Evolutionary conservation across 2,113 vertebrate genomes (phyloP).

Genomic region (Tursiops truncatus): DNA sequence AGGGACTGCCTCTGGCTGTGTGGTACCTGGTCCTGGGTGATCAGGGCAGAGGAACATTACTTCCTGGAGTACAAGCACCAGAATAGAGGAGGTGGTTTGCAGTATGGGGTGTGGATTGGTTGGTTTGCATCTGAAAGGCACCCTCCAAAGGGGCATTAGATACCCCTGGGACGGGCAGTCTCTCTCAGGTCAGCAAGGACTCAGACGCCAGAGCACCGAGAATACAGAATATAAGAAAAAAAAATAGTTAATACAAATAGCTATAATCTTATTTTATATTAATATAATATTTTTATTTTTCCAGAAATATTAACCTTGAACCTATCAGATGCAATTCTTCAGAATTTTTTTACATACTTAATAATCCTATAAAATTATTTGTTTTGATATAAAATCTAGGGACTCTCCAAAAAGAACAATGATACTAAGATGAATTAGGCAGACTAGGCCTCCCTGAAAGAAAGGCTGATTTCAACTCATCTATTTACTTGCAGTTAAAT

Average conservation of each 20-base stretch:
- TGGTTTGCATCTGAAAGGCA: background rate
- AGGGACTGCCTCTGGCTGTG: background rate
- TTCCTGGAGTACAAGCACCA: background rate
- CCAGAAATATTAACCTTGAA: background rate
- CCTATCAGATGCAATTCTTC: background rate
- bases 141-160: background rate
- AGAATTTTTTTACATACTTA: background rate
- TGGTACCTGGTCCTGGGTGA: background rate
- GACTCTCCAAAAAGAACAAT: background rate
- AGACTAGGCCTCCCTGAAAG: background rate
- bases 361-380: slow-evolving; percentile 16
- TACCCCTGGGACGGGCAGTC: background rate
- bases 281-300: background rate
- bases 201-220: background rate
- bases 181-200: background rate
- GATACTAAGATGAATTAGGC: background rate
- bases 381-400: background rate
- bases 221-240: background rate
- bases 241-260: background rate
- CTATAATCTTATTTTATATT: background rate
- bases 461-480: background rate
- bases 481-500: background rate
- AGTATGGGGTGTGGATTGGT: background rate
- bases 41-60: background rate
- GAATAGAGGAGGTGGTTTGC: background rate